Conservation (phyloP, 2,797 vertebrate genomes). For the Falco concolor region DNA sequence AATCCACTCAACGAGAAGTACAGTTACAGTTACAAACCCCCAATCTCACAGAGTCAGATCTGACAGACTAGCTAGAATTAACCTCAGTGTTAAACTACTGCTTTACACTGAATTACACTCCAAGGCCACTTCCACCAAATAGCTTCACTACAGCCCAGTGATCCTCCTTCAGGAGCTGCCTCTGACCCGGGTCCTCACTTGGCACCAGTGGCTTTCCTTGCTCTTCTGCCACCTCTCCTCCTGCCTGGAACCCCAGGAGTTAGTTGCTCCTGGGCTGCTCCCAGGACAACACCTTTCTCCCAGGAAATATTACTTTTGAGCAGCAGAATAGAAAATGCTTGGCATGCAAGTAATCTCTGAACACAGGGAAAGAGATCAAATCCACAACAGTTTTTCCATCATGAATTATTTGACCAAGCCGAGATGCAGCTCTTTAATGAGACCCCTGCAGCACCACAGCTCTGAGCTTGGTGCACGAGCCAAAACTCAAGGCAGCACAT, state of each 20-base stretch:
- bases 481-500: accelerated
- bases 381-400: neutral
- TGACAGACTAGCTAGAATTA: neutral
- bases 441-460: neutral
- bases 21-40: accelerated
- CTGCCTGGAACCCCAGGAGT: neutral
- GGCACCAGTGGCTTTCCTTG: neutral
- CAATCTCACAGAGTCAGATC: neutral
- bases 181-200: neutral
- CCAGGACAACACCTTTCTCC: neutral
- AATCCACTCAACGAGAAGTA: neutral
- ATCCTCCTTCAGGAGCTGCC: neutral
- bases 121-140: neutral
- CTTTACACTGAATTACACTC: neutral
- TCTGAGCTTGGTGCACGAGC: accelerated
- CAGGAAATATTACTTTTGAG: neutral
- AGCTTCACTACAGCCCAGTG: neutral
- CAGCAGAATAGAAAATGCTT: neutral
- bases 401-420: neutral
- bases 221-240: neutral
- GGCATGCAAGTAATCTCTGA: neutral
- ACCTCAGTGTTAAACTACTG: too few species aligned
- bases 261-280: neutral
- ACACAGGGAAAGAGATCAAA: neutral
- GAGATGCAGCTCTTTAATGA: neutral